Conservation (phyloP, 2,113 vertebrate genomes). For the Sander lucioperca region DNA sequence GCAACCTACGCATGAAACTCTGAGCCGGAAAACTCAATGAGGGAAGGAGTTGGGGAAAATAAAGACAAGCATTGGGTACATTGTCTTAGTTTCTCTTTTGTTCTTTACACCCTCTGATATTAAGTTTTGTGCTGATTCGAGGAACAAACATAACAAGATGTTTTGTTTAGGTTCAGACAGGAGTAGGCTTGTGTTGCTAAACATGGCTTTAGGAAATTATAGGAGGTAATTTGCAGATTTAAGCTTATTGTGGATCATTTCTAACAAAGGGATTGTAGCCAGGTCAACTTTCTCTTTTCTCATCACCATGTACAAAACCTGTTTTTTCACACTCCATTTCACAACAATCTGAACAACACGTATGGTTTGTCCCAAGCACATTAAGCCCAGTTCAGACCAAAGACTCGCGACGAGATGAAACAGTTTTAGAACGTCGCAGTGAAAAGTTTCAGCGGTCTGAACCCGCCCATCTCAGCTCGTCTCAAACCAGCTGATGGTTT, state of each 20-base stretch:
- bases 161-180: neutral
- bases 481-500: no score
- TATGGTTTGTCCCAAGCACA: neutral
- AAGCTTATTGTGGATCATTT: neutral
- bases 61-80: neutral
- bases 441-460: no score
- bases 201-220: neutral
- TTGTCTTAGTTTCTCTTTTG: slow-evolving; percentile 5
- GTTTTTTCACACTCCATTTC: neutral
- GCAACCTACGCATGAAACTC: slow-evolving; percentile 15
- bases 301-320: neutral
- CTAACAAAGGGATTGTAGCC: neutral
- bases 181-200: neutral
- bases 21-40: neutral
- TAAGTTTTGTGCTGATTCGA: neutral
- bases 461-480: no score
- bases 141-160: neutral
- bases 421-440: no score
- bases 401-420: no score
- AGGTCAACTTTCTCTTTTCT: neutral
- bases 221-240: neutral
- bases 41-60: neutral
- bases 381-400: no score
- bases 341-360: neutral
- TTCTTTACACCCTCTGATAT: slow-evolving; percentile 1